phyloP scores from a whole-genome alignment of 2,113 vertebrate genomes.

The Caloenas nicobarica region DNA sequence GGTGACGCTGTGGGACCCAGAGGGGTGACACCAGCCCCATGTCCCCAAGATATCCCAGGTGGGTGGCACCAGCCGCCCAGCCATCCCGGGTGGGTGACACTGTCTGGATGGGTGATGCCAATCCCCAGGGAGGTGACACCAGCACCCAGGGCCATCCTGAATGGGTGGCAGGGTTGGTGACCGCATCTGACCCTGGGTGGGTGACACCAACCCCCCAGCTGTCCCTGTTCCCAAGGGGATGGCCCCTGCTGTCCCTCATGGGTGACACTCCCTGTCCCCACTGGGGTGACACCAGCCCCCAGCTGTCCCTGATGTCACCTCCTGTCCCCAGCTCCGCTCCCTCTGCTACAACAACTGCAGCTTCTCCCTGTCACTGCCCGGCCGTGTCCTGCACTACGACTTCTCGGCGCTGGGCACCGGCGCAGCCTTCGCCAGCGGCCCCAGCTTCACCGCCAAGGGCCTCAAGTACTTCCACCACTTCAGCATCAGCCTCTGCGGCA shows the following conservation, averaged over 20 bases:
- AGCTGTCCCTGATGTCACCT: neutral
- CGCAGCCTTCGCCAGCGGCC: constrained; percentile 73
- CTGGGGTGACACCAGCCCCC: neutral
- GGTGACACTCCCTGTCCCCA: too few relatives aligned
- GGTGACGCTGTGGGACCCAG: neutral
- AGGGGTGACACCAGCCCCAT: neutral
- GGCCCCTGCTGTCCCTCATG: too few relatives aligned
- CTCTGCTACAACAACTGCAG: constrained; percentile 85
- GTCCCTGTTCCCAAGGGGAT: too few relatives aligned
- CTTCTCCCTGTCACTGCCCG: constrained; percentile 42
- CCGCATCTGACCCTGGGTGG: neutral
- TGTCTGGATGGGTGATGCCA: neutral
- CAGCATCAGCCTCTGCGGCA: constrained; percentile 85
- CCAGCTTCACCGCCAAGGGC: constrained; percentile 89
- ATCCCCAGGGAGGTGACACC: neutral
- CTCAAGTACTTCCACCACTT: constrained; percentile 85
- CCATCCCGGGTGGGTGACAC: neutral
- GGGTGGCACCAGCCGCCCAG: neutral
- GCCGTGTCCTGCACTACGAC: constrained; percentile 75
- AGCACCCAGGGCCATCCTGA: too few relatives aligned
- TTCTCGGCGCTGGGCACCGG: constrained; percentile 78
- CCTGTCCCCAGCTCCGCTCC: constrained; percentile 74
- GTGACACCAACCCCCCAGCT: neutral
- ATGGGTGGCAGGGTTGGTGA: neutral
- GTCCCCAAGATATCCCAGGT: too few relatives aligned